Conservation (phyloP, 2,113 vertebrate genomes). For the Panthera leo region DNA sequence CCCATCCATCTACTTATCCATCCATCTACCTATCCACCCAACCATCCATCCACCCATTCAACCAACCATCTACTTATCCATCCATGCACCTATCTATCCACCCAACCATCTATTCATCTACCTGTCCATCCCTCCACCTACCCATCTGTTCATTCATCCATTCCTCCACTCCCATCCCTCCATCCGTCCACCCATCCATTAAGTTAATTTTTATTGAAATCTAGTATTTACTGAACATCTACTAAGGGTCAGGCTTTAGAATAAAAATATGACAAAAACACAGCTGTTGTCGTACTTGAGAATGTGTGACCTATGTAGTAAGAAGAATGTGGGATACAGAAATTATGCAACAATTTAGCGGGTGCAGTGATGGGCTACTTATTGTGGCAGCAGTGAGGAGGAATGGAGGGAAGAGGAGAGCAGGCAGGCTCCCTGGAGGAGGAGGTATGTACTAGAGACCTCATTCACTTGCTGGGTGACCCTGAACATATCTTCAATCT, state of each 20-base stretch:
- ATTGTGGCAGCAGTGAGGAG: neutral
- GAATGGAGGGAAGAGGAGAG: neutral
- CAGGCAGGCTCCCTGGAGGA: neutral
- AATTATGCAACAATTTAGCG: neutral
- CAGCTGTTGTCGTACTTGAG: neutral
- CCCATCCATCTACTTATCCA: too few relatives aligned
- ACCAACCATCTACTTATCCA: accelerated
- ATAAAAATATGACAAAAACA: neutral
- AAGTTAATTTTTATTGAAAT: neutral
- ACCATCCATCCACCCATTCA: accelerated
- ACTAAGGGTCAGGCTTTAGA: neutral
- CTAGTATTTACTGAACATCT: neutral
- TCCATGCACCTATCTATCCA: accelerated
- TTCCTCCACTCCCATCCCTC: too few relatives aligned
- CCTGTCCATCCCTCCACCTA: accelerated
- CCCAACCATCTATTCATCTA: accelerated
- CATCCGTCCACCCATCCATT: neutral
- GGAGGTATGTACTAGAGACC: neutral
- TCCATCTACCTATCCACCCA: accelerated
- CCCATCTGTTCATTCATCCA: neutral
- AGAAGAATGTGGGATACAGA: neutral
- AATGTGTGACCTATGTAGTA: neutral
- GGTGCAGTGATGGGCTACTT: too few relatives aligned
- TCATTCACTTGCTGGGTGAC: neutral
- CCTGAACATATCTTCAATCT: neutral